Conservation (phyloP, 2,888 invertebrate species). For the Amaurobius ferox region DNA sequence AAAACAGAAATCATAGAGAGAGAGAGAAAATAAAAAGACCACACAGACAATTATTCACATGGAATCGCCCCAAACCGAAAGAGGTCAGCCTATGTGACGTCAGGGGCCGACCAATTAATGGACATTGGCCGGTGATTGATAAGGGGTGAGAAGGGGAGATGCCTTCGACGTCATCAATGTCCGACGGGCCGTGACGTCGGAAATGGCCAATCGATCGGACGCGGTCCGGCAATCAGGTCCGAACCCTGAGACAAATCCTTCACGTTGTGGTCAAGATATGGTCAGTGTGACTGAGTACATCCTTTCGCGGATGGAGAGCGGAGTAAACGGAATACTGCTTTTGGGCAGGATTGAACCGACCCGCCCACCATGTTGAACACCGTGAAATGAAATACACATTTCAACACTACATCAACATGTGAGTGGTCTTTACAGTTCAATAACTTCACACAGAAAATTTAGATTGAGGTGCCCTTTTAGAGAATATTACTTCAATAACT, state of each 20-base stretch:
- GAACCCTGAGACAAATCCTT: conserved; percentile 32
- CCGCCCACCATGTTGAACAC: too few species aligned
- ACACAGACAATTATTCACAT: conserved; percentile 60
- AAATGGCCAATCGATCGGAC: conserved; percentile 66
- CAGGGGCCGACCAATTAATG: conserved; percentile 68
- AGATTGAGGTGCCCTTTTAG: too few species aligned
- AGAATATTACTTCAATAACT: too few species aligned
- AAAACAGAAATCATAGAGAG: conserved; percentile 21
- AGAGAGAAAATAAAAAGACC: conserved; percentile 30
- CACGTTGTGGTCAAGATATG: conserved; percentile 3
- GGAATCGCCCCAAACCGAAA: conserved; percentile 46
- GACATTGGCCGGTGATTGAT: conserved; percentile 68
- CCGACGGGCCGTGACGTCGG: conserved; percentile 63
- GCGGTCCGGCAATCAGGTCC: conserved; percentile 51
- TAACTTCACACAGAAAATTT: too few species aligned
- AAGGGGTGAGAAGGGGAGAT: conserved; percentile 46
- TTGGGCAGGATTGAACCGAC: too few species aligned
- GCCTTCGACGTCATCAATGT: conserved; percentile 62
- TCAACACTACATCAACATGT: too few species aligned
- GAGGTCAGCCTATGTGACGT: conserved; percentile 69
- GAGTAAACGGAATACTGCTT: background rate
- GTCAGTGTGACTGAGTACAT: background rate
- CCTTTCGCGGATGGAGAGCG: too few species aligned
- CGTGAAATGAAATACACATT: too few species aligned
- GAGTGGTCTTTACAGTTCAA: too few species aligned